Percentiles rank a stretch among this genome's conserved stretches.
phyloP scores from a whole-genome alignment of 2,113 vertebrate genomes.

The Nibea albiflora region DNA sequence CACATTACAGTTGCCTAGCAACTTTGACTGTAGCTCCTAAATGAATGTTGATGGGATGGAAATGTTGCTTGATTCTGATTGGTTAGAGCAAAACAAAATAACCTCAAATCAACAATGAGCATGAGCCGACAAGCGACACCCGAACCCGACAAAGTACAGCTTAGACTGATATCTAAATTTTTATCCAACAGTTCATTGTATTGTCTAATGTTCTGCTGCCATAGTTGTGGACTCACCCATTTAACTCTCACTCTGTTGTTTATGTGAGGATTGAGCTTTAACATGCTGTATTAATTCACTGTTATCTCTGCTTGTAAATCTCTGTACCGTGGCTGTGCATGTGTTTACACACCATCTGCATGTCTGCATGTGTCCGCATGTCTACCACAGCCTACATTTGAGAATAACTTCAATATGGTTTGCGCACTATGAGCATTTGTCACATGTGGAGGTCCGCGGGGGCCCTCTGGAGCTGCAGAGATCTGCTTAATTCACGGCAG shows the following conservation, averaged over 20 bases:
- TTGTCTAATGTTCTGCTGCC: background rate
- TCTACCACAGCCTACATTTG: background rate
- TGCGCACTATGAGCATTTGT: slow-evolving; percentile 9
- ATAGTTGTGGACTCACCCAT: background rate
- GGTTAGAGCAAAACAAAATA: background rate
- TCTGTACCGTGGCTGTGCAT: slow-evolving; percentile 1
- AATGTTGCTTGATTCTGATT: background rate
- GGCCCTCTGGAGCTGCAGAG: slow-evolving; percentile 39
- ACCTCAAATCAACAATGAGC: background rate
- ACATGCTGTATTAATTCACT: background rate
- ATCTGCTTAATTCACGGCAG: slow-evolving; percentile 66
- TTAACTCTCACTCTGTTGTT: background rate
- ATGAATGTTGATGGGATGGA: background rate
- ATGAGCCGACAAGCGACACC: slow-evolving; percentile 21
- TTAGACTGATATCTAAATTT: background rate
- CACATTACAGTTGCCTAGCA: background rate
- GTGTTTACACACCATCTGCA: slow-evolving; percentile 18
- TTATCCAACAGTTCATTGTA: background rate
- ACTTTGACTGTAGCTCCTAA: no score
- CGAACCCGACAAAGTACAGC: background rate
- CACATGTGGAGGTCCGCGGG: slow-evolving; percentile 10
- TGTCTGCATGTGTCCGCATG: background rate
- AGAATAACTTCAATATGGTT: slow-evolving; percentile 18
- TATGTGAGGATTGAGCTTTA: background rate
- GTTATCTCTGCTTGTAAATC: background rate